Evolutionary conservation across 2,113 vertebrate genomes (phyloP).

Genomic region (Rhabdornis inornatus): DNA sequence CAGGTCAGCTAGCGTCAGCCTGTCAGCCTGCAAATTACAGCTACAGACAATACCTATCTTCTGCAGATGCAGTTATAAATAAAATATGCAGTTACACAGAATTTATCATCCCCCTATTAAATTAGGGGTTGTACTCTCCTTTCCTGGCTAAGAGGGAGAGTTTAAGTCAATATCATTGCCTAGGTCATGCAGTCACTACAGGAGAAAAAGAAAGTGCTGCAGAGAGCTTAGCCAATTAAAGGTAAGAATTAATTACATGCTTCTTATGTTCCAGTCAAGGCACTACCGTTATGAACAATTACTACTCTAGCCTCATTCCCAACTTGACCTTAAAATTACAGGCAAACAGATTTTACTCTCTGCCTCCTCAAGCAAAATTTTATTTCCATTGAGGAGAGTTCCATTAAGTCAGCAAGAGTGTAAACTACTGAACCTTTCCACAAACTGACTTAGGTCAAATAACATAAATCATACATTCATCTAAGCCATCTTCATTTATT

Average conservation of each 20-base stretch:
- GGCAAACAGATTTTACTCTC: neutral
- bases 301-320: neutral
- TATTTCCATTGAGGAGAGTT: neutral
- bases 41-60: neutral
- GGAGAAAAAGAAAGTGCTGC: neutral
- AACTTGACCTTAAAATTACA: neutral
- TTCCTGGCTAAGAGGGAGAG: neutral
- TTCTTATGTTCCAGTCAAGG: neutral
- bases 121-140: neutral
- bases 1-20: neutral
- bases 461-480: too few relatives aligned
- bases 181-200: neutral
- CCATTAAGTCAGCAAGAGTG: neutral
- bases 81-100: neutral
- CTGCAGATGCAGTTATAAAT: neutral
- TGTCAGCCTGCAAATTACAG: neutral
- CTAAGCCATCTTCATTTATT: neutral
- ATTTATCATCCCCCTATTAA: neutral
- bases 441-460: neutral
- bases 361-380: neutral
- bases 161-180: neutral
- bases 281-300: neutral
- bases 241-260: conserved; percentile 16
- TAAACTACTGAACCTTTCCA: neutral
- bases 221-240: neutral